Evolutionary conservation across 2,113 vertebrate species (phyloP).

Genomic region (Scolopax mira): DNA sequence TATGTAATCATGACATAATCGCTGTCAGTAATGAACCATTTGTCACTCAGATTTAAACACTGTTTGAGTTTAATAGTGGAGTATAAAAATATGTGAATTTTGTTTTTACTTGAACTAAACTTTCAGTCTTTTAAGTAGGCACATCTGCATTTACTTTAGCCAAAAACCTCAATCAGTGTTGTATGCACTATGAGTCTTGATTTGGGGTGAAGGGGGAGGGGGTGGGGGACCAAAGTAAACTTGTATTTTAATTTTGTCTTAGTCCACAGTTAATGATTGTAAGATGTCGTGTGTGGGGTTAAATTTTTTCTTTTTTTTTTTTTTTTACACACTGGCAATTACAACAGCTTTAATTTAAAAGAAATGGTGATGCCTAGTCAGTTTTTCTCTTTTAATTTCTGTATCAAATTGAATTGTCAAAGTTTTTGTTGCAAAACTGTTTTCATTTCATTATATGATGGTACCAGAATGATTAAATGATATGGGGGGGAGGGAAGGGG

Average conservation of each 20-base stretch:
- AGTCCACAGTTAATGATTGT: conserved; percentile 22
- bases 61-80: conserved; percentile 67
- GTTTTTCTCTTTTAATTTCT: background rate
- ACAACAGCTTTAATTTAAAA: conserved; percentile 51
- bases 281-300: background rate
- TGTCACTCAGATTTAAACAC: conserved; percentile 72
- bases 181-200: conserved; percentile 67
- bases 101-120: conserved; percentile 77
- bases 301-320: background rate
- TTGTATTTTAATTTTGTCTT: conserved; percentile 43
- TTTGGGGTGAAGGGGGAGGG: conserved; percentile 26
- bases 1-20: conserved; percentile 27
- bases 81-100: conserved; percentile 75
- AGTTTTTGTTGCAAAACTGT: conserved; percentile 54
- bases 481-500: background rate
- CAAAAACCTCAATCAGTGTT: conserved; percentile 54
- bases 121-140: conserved; percentile 51
- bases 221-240: conserved; percentile 57
- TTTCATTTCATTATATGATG: conserved; percentile 67
- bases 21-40: conserved; percentile 53
- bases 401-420: conserved; percentile 44
- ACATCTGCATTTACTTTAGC: conserved; percentile 41
- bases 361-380: background rate
- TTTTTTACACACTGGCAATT: conserved; percentile 62
- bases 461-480: conserved; percentile 67